Evolutionary conservation across 2,113 vertebrate genomes (phyloP).

Genomic region (Pelmatolapia mariae): DNA sequence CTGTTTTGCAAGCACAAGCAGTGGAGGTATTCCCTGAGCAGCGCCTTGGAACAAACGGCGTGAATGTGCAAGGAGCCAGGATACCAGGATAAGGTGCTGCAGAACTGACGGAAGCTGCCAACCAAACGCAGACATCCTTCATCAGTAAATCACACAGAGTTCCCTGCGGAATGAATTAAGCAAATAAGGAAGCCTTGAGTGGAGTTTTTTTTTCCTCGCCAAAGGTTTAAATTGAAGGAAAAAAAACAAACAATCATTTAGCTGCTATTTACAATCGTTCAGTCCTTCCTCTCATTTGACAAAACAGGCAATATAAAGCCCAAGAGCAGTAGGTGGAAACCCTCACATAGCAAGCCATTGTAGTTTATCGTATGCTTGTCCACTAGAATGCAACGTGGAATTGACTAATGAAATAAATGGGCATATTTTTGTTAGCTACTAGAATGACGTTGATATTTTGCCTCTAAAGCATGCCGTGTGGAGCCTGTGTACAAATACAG

Average conservation of each 20-base stretch:
- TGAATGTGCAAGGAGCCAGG: constrained; percentile 45
- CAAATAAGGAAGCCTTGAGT: constrained; percentile 56
- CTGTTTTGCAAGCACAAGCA: constrained; percentile 74
- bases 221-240: constrained; percentile 67
- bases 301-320: constrained; percentile 61
- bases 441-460: constrained; percentile 71
- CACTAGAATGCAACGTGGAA: constrained; percentile 57
- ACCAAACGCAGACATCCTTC: constrained; percentile 61
- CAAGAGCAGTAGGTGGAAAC: constrained; percentile 39
- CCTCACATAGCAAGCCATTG: constrained; percentile 60
- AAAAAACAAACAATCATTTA: constrained; percentile 75
- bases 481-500: constrained; percentile 70
- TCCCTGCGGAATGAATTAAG: constrained; percentile 64
- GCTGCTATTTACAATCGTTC: constrained; percentile 76
- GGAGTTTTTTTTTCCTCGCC: constrained; percentile 30
- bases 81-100: constrained; percentile 45
- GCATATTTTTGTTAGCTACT: constrained; percentile 74
- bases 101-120: constrained; percentile 47
- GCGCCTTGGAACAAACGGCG: constrained; percentile 50
- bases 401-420: constrained; percentile 47
- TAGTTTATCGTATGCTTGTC: constrained; percentile 48
- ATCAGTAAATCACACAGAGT: constrained; percentile 59
- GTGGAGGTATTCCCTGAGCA: constrained; percentile 66
- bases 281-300: constrained; percentile 38
- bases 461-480: constrained; percentile 74